These are phyloP conservation scores for Myotis planiceps DNA, from an alignment of 2,797 vertebrate genomes.

Conservation along the genomic window DNA sequence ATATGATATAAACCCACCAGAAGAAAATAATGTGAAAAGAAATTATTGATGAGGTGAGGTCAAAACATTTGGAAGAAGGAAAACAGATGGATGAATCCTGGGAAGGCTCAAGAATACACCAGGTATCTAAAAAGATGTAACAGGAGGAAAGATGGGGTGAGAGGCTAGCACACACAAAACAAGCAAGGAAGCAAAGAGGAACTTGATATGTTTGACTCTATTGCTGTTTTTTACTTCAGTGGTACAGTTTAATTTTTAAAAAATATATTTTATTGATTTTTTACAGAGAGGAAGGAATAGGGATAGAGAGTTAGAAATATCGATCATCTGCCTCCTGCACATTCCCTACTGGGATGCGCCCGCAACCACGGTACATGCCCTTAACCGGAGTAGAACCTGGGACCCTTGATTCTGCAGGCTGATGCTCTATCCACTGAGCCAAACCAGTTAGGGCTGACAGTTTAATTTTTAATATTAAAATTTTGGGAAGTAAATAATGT, in stretches of 20 bases:
- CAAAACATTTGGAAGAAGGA: background rate
- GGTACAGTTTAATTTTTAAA: background rate
- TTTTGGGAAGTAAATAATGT: background rate
- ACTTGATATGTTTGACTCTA: background rate
- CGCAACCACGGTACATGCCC: too few species aligned
- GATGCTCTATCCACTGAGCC: too few species aligned
- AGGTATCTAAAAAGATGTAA: background rate
- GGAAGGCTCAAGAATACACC: background rate
- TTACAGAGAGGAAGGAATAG: too few species aligned
- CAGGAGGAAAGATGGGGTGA: background rate
- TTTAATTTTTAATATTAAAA: background rate
- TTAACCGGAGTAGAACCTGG: too few species aligned
- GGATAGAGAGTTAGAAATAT: too few species aligned
- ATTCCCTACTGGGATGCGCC: too few species aligned
- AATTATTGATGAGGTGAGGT: background rate
- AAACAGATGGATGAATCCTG: background rate
- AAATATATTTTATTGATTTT: too few species aligned
- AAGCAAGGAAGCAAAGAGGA: background rate
- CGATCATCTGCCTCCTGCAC: too few species aligned
- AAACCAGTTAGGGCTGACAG: too few species aligned
- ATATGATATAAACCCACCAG: background rate
- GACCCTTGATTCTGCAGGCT: too few species aligned
- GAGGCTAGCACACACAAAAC: background rate
- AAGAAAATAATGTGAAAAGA: conserved; percentile 2
- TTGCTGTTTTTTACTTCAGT: background rate